phyloP scores from a whole-genome alignment of 1,140 invertebrate genomes.

The Caenorhabditis elegans region DNA sequence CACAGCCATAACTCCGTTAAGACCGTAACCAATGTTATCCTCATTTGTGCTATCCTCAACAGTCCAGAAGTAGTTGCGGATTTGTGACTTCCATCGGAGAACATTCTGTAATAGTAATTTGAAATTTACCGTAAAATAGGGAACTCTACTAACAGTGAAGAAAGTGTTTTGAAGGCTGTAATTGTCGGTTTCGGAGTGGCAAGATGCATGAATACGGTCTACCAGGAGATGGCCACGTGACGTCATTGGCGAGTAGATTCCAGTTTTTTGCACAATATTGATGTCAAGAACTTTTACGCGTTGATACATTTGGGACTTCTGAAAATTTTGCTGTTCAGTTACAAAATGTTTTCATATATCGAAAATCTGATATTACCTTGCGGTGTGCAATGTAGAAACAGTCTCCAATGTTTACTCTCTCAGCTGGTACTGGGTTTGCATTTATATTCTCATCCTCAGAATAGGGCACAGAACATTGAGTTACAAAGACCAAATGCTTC shows the following conservation, averaged over 20 bases:
- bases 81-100: background rate
- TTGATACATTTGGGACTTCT: background rate
- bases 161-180: background rate
- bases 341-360: background rate
- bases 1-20: background rate
- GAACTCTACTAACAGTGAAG: background rate
- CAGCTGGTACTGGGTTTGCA: background rate
- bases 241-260: conserved; percentile 10
- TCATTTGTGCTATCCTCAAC: background rate
- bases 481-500: background rate
- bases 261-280: background rate
- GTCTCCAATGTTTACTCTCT: background rate
- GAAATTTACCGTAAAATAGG: too few species aligned
- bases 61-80: background rate
- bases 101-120: background rate
- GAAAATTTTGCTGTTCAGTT: background rate
- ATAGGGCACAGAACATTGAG: background rate
- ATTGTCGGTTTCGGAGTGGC: background rate
- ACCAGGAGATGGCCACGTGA: background rate
- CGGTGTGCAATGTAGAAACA: background rate
- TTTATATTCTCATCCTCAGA: background rate
- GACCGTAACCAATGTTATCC: background rate
- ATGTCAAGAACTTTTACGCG: background rate
- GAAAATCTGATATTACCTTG: background rate
- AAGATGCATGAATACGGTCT: background rate